These are phyloP conservation scores for Muscina levida DNA, from an alignment of 2,888 invertebrate species.

Conservation along the genomic window DNA sequence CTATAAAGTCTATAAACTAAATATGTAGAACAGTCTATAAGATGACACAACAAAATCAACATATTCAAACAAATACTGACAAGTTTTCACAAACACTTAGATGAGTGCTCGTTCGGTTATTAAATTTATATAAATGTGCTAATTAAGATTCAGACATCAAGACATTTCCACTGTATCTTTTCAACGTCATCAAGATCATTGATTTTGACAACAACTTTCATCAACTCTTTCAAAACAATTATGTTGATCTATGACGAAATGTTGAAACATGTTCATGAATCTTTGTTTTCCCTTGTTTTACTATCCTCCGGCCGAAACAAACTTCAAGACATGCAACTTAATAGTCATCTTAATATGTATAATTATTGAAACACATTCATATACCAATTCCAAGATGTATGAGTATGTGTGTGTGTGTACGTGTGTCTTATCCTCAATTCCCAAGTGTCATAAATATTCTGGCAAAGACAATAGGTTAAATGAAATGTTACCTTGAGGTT, in stretches of 20 bases:
- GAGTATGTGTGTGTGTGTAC: background rate
- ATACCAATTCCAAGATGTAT: background rate
- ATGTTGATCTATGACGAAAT: slow-evolving; percentile 25
- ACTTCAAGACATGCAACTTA: slow-evolving; percentile 5
- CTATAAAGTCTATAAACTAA: no score
- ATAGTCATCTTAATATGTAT: slow-evolving; percentile 14
- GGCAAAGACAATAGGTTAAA: slow-evolving; percentile 36
- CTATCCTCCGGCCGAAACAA: background rate
- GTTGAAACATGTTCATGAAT: slow-evolving; percentile 14
- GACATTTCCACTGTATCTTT: slow-evolving; percentile 2
- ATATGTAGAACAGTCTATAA: no score
- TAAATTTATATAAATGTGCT: slow-evolving; percentile 4
- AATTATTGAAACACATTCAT: background rate
- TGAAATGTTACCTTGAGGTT: slow-evolving; percentile 39
- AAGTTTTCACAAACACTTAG: no score
- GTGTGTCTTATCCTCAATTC: slow-evolving; percentile 21
- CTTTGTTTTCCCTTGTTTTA: slow-evolving; percentile 11
- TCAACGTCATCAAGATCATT: slow-evolving; percentile 25
- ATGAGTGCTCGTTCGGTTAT: background rate
- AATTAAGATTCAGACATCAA: background rate
- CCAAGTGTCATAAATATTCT: slow-evolving; percentile 43
- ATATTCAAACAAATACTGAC: no score
- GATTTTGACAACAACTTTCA: slow-evolving; percentile 28
- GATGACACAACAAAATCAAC: no score
- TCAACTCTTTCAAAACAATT: slow-evolving; percentile 23